Base-by-base conservation (phyloP, 2,113 vertebrate genomes). In the Panurus biarmicus region DNA sequence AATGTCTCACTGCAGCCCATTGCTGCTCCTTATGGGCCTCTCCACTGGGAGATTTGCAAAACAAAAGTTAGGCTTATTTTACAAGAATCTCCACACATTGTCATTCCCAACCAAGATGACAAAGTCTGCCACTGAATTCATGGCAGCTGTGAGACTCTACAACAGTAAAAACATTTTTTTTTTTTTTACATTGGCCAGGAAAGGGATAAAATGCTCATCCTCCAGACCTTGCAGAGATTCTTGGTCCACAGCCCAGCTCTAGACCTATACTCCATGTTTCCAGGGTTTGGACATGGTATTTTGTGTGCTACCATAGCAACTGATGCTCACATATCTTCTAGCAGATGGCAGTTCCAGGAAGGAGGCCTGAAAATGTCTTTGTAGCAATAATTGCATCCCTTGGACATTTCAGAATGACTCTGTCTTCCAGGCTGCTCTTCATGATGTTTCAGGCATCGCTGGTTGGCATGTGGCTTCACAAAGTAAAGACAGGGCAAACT, bases 231-330 rank as follows among this genome's bases (percentile, higher is more conserved):
- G 60, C n/a, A 57, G 40, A 67, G 78, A 94, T 90, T 90, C 73
- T 93, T 95, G 94, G 79, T 95, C 75, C 61, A 65, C 29, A 93
- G 91, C 89, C 87, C 87, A 95, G 56, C 72, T 93, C 78, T 77
- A 94, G 93, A 80, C 87, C 92, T 65, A 56, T 89, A 77, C 51
- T 94, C 51, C 20, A 17, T 56, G 65, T 71, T 96, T 94, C 82
- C 72, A 77, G 71, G 71, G 38, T 84, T 96, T 95, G 94, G 93
- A 88, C 95, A 86, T 40, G 82, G 93, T 84, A 92, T 91, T 97
- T 93, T 72, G 60, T 87, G 83, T 73, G 93, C 93, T 96, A 51
- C 93, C 96, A 96, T 95, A 95, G 95, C 94, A 97, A 95, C 94
- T 91, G 93, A 88, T 83, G 89, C 61, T 95, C 83, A 94, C 90